Evolutionary conservation across 2,888 invertebrate genomes (phyloP), one percentile per base, ranked within the genome.

Genomic region (Mayetiola destructor): DNA sequence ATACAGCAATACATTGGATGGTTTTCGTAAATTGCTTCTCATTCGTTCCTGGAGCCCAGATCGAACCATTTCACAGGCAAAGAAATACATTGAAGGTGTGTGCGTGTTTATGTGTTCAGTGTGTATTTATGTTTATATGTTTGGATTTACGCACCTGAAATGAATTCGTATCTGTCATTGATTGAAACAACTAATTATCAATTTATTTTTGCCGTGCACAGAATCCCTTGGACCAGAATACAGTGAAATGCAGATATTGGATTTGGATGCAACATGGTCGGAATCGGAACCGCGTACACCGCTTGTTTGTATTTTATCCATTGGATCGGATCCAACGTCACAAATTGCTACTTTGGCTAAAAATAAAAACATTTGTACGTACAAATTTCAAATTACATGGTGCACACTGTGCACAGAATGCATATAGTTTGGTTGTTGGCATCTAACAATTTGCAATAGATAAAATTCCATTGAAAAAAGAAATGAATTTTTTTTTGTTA

Each of bases 21-120:
- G 91, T 0, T 95, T 94, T 66, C 77, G 92, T 20, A 91, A 91
- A 67, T 71, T 96, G 18, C 73, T 96, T 16, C 75, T 92, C 1
- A 86, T 96, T 56, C 77, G 95, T 64, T 91, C 88, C 0, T 95
- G 94, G 94, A 92, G 93, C 70, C 94, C 94, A 0, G 95, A 96
- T 68, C 77, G 95, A 62, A 94, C 93, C 0, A 77, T 95, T 35
- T 92, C 94, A 0, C 94, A 94, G 73, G 93, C 95, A 0, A 82
- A 87, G 64, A 87, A 84, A 67, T 95, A 93, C 67, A 87, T 95
- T 37, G 82, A 37, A 36, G 56, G 56, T 56, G 6, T 2, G 3
- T 16, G n/a, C 35, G 18, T 3, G 35, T 55, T 32, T 23, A n/a
- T 32, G 8, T 27, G n/a, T 36, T 20, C 23, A 29, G 2, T 27